Percentiles rank a stretch among this genome's conserved stretches.
These are phyloP conservation scores for Euproctis similis DNA, from an alignment of 2,888 invertebrate genomes.

Conservation along the genomic window DNA sequence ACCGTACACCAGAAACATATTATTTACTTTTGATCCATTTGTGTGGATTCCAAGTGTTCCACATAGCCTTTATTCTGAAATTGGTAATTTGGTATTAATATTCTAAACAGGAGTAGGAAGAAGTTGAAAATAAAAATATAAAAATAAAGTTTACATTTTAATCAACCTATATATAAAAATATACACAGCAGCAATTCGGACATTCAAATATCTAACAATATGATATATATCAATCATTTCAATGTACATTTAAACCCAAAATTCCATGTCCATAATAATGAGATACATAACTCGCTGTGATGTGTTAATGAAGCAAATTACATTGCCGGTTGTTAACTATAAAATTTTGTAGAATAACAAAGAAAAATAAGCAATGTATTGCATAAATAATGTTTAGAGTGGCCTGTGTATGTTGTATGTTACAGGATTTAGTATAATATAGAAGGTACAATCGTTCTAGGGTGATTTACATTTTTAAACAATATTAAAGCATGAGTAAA, in stretches of 20 bases:
- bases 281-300: slow-evolving; percentile 4
- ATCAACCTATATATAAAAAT: slow-evolving; percentile 2
- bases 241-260: slow-evolving; percentile 3
- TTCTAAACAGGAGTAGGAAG: too few relatives aligned
- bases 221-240: slow-evolving; percentile 5
- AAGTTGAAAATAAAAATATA: too few relatives aligned
- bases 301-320: neutral
- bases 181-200: slow-evolving; percentile 1
- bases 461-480: too few relatives aligned
- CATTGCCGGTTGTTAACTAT: slow-evolving; percentile 3
- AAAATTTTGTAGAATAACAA: neutral
- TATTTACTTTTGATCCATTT: too few relatives aligned
- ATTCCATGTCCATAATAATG: slow-evolving; percentile 4
- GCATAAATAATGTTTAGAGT: slow-evolving; percentile 20
- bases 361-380: slow-evolving; percentile 1
- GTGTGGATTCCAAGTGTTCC: too few relatives aligned
- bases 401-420: slow-evolving; percentile 14
- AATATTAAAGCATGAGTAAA: too few relatives aligned
- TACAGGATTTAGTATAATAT: too few relatives aligned
- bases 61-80: too few relatives aligned
- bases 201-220: neutral
- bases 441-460: too few relatives aligned
- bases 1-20: too few relatives aligned
- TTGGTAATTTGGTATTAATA: too few relatives aligned
- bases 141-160: too few relatives aligned